Base-by-base conservation (phyloP, 2,113 vertebrate genomes). In the Semnornis frantzii region DNA sequence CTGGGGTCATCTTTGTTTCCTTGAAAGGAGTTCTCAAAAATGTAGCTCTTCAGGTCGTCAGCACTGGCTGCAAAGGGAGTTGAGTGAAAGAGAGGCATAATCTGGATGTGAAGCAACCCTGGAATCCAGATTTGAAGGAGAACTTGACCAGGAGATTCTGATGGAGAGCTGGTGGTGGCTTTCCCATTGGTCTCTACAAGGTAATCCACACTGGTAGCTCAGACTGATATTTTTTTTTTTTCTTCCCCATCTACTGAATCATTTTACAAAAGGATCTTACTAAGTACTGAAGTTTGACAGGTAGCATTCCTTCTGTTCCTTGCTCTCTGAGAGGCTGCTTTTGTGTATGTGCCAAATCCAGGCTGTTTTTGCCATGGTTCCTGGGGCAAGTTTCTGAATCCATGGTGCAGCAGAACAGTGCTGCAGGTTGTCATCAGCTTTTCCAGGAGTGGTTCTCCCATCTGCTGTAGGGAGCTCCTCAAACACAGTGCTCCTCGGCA, bases 61-160 rank as follows among this genome's bases (percentile, higher is more conserved):
- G 14, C 3, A 2, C 48, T 30, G 48, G 23, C 54, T 70, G 24
- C 30, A 39, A 65, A 65, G 12, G 54, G 28, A 48, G 31, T 3
- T 57, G 25, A 58, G 55, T 4, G 2, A 0, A 28, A 65, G 71
- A 52, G 4, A 58, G 57, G 15, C 13, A 4, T 2, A 15, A 0
- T 28, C 27, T 57, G 68, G 23, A 16, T 72, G 14, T 30, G 46
- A 58, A 76, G 31, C 62, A 57, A 42, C 12, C 12, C 25, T 7
- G 39, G 39, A 15, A 50, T 31, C 54, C 30, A 37, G 21, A 5
- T 28, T 44, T 48, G 59, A 37, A 59, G 76, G 59, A 65, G 72
- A 54, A 3, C 21, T 44, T 59, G 33, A 21, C 48, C 18, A 15
- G 17, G 63, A 78, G n/a, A 10, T 74, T 69, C n/a, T n/a, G 33